Evolutionary conservation across 2,797 vertebrate species (phyloP).

Genomic region (Rhinella marina): DNA sequence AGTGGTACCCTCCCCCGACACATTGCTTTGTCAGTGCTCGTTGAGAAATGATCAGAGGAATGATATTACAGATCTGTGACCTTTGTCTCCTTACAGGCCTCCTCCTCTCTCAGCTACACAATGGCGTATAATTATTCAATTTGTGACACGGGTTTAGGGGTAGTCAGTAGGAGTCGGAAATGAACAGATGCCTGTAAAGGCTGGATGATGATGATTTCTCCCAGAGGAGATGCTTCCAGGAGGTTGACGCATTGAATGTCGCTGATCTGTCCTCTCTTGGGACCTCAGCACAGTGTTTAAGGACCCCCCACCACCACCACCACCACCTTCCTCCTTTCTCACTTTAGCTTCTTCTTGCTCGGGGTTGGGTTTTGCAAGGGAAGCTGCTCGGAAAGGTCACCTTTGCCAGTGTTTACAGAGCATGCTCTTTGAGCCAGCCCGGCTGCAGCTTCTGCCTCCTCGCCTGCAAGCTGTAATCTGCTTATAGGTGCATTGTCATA

Average conservation of each 20-base stretch:
- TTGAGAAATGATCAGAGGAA: neutral
- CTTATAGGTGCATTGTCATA: constrained; percentile 74
- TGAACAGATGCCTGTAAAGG: constrained; percentile 50
- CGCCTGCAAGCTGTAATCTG: constrained; percentile 69
- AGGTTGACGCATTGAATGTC: constrained; percentile 9
- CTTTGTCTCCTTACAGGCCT: neutral
- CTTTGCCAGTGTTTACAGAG: constrained; percentile 57
- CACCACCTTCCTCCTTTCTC: neutral
- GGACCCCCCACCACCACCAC: neutral
- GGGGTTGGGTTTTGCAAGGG: constrained; percentile 24
- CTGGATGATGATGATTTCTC: neutral
- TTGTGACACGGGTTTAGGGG: constrained; percentile 22
- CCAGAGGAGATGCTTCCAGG: neutral
- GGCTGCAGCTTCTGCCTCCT: constrained; percentile 64
- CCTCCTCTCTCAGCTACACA: neutral
- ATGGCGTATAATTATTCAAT: neutral
- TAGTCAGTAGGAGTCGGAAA: constrained; percentile 33
- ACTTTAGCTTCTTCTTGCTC: neutral
- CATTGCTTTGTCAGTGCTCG: too few relatives aligned
- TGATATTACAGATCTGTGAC: constrained; percentile 13
- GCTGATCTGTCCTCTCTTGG: constrained; percentile 40
- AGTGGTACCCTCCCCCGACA: too few relatives aligned
- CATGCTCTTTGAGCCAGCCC: constrained; percentile 50
- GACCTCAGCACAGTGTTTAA: constrained; percentile 19
- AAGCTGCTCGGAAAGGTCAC: constrained; percentile 64